Evolutionary conservation across 2,888 invertebrate genomes (phyloP).

Genomic region (Eristalis intricaria): DNA sequence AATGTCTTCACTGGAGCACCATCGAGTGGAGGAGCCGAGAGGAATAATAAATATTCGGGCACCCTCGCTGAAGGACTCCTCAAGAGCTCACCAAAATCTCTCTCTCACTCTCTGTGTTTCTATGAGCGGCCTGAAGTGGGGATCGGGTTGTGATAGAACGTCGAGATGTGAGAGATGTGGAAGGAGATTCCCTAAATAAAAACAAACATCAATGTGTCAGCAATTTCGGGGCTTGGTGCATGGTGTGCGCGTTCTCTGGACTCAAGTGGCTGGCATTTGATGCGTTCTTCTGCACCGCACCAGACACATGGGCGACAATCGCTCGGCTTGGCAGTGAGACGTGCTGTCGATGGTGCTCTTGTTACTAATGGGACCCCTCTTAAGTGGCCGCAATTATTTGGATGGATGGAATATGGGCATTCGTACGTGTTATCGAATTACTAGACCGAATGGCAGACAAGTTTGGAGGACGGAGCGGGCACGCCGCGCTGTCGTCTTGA

Average conservation of each 20-base stretch:
- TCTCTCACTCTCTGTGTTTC: neutral
- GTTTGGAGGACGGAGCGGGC: neutral
- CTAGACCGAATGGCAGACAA: constrained; percentile 36
- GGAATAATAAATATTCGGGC: constrained; percentile 6
- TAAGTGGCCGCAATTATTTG: constrained; percentile 66
- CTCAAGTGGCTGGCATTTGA: constrained; percentile 45
- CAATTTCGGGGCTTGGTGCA: constrained; percentile 18
- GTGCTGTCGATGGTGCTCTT: constrained; percentile 47
- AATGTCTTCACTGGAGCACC: constrained; percentile 36
- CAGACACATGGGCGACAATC: constrained; percentile 70
- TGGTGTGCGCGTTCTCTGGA: constrained; percentile 13
- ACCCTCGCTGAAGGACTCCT: constrained; percentile 11
- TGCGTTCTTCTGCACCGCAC: constrained; percentile 33
- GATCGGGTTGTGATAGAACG: constrained; percentile 21
- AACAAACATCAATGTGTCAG: constrained; percentile 42
- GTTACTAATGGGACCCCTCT: constrained; percentile 56
- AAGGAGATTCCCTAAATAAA: constrained; percentile 35
- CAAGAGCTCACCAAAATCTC: neutral
- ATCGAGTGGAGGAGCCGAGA: constrained; percentile 3
- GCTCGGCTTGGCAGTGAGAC: constrained; percentile 13
- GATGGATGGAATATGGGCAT: constrained; percentile 3
- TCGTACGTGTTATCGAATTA: constrained; percentile 42
- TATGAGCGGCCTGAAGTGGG: constrained; percentile 13
- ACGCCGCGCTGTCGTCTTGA: constrained; percentile 2
- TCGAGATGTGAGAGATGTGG: constrained; percentile 5